These are phyloP conservation scores for Chondrosia reniformis DNA, from an alignment of 37 sponge, comb jelly and placozoan species.

Conservation along the genomic window DNA sequence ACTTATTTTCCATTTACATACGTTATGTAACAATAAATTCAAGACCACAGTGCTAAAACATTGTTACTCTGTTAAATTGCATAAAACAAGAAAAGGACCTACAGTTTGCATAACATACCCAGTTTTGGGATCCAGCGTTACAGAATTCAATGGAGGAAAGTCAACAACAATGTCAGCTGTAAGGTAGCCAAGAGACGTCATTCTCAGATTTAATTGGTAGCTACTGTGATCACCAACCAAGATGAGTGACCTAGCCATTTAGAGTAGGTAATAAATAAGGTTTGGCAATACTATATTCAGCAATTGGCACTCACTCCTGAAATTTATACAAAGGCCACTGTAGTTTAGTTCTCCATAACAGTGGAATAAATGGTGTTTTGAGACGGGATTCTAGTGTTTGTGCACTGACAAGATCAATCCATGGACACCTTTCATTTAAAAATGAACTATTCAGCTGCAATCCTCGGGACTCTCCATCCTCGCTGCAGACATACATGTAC, in stretches of 20 bases:
- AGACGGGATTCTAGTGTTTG: background rate
- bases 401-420: background rate
- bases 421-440: no score
- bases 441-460: no score
- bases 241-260: background rate
- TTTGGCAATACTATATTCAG: background rate
- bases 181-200: background rate
- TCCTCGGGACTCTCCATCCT: no score
- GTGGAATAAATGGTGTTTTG: constrained; percentile 6
- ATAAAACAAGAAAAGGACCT: background rate
- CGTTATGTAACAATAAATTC: background rate
- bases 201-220: background rate
- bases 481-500: no score
- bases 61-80: background rate
- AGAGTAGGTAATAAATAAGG: background rate
- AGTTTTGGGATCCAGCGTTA: background rate
- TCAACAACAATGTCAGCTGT: constrained; percentile 10
- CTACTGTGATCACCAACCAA: constrained; percentile 1
- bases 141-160: constrained; percentile 11
- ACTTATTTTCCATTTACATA: background rate
- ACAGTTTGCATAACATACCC: background rate
- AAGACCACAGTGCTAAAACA: background rate
- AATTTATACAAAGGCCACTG: background rate
- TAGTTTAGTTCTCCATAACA: constrained; percentile 3
- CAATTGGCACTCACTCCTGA: background rate